Base-by-base conservation (phyloP, 2,797 vertebrate genomes). In the Lepidocolaptes lacrymiger region DNA sequence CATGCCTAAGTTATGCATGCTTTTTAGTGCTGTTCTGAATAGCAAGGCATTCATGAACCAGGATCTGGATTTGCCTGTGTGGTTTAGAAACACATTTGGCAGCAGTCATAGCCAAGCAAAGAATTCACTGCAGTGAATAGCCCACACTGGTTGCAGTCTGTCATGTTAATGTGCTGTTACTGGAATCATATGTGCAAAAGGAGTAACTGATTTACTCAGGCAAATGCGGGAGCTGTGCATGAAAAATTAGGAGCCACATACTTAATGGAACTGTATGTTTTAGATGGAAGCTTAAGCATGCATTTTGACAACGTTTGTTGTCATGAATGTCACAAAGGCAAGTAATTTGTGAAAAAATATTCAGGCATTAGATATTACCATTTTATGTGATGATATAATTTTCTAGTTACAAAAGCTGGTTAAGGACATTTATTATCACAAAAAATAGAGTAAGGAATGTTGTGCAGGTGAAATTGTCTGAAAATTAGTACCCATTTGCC, bases 81-180 rank as follows among this genome's bases (percentile, higher is more conserved):
- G 56, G 51, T 86, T 91, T 49, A 76, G 92, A 72, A 86, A 66
- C 37, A 51, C 17, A 12, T 74, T 93, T 91, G 79, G 79, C 89
- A 90, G 37, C 82, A 71, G 64, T 80, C 24, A 3, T 2, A 76
- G 52, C 41, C 73, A 55, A 84, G 72, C 46, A 41, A 62, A 91
- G 44, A 95, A 52, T 59, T 96, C 30, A 14, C 18, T 76, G 54
- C 79, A 43, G 3, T 44, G 51, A 83, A 37, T 14, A 69, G 81
- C 86, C 61, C 80, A 58, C 61, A 11, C 58, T 76, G 73, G 23
- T 41, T 93, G 71, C 80, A 37, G 79, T 95, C 79, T 74, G 52
- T 95, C 64, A 59, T 49, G 32, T 88, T 95, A 76, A 95, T 76
- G 88, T 92, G 64, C 76, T 94, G 72, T 79, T 90, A 72, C 48